Percentiles rank a stretch among this genome's conserved stretches.
Conservation (phyloP, 1,140 invertebrate genomes). For the Laupala kohalensis region DNA sequence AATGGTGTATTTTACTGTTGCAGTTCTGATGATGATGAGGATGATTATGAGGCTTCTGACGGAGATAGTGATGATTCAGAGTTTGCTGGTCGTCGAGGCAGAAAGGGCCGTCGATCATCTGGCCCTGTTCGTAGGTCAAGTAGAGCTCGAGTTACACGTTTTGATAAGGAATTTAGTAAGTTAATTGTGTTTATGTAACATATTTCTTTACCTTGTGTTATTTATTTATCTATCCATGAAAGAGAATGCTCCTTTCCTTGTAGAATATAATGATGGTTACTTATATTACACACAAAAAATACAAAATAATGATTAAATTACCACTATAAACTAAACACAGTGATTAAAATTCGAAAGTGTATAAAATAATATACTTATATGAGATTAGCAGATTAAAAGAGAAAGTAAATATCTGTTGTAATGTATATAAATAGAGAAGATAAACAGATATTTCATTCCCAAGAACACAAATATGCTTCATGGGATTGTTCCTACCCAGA, state of each 20-base stretch:
- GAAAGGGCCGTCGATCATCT: conserved; percentile 25
- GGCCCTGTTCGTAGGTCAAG: conserved; percentile 41
- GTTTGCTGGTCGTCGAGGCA: conserved; percentile 29
- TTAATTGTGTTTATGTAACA: conserved; percentile 9
- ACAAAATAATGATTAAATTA: too few species aligned
- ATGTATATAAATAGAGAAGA: too few species aligned
- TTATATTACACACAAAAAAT: too few species aligned
- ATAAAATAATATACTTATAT: too few species aligned
- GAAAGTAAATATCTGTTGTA: too few species aligned
- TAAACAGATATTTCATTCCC: too few species aligned
- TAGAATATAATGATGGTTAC: too few species aligned
- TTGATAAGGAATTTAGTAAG: conserved; percentile 45
- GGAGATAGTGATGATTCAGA: conserved; percentile 45
- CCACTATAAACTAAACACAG: too few species aligned
- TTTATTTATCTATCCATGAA: not conserved
- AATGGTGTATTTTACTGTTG: not conserved
- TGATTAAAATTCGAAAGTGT: too few species aligned
- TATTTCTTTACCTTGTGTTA: not conserved
- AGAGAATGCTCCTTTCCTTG: not conserved
- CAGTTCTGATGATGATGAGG: conserved; percentile 18
- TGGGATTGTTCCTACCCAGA: too few species aligned
- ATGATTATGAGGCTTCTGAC: conserved; percentile 43
- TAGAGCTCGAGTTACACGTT: conserved; percentile 37
- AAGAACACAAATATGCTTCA: too few species aligned
- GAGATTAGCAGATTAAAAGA: too few species aligned